Percentiles rank a stretch among this genome's conserved stretches.
Evolutionary conservation across 1,140 invertebrate species (phyloP).

Genomic region (Saccostrea glomerata): DNA sequence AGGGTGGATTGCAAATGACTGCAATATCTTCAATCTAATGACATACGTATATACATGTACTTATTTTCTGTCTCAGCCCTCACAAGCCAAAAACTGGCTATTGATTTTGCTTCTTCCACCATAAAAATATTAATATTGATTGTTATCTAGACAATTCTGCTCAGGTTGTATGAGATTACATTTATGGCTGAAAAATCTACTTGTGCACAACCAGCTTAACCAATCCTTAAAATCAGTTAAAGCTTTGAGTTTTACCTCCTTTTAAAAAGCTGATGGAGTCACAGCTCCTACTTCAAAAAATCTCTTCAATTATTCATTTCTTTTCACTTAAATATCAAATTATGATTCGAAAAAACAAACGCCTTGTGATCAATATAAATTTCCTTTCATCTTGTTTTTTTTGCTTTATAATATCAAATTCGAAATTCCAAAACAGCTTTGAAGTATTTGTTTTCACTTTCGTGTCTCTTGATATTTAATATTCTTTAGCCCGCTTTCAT

Average conservation of each 20-base stretch:
- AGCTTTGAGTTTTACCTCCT: neutral
- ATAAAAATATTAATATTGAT: slow-evolving; percentile 19
- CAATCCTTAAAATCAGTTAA: slow-evolving; percentile 4
- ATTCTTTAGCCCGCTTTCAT: slow-evolving; percentile 11
- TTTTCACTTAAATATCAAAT: slow-evolving; percentile 6
- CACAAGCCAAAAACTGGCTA: neutral
- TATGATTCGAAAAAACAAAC: neutral
- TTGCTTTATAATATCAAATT: neutral
- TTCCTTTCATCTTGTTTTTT: neutral
- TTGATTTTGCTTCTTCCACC: slow-evolving; percentile 11
- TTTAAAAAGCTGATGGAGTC: neutral
- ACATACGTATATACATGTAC: neutral
- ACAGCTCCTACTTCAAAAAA: neutral
- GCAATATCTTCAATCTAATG: too few species aligned
- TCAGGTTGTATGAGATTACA: neutral
- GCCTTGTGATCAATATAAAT: neutral
- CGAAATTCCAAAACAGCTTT: neutral
- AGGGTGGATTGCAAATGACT: too few species aligned
- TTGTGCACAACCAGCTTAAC: neutral
- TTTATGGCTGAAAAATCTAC: neutral
- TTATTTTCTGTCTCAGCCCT: neutral
- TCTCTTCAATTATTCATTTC: neutral
- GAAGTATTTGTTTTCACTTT: neutral
- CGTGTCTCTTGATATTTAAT: slow-evolving; percentile 8
- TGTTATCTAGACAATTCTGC: neutral